A percentile compares a stretch with the other conserved stretches of the same genome.
phyloP scores from a whole-genome alignment of 92 coral and sea anemone genomes.

The Porites rus region DNA sequence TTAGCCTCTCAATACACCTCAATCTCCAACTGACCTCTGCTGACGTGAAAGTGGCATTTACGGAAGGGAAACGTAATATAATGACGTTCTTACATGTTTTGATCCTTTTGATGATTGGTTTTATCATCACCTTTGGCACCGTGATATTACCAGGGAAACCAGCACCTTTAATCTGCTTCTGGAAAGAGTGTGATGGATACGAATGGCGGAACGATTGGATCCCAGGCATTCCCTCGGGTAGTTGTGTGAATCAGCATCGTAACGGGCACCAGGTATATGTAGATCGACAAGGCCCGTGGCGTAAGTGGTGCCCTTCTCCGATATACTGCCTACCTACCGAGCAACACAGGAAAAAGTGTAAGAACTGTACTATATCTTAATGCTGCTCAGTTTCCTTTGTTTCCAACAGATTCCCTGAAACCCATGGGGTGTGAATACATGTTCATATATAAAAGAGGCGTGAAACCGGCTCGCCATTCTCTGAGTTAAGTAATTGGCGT shows the following conservation, averaged over 20 bases:
- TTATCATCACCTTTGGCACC: background rate
- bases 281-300: constrained; percentile 64
- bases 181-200: background rate
- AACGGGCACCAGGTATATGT: constrained; percentile 53
- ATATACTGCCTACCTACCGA: constrained; percentile 40
- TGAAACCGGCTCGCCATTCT: too few relatives aligned
- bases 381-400: too few relatives aligned
- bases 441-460: too few relatives aligned
- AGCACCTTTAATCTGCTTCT: background rate
- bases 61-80: background rate
- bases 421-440: too few relatives aligned
- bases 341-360: constrained; percentile 71
- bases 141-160: background rate
- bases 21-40: background rate
- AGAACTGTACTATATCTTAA: constrained; percentile 19
- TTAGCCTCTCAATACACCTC: background rate
- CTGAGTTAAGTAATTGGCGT: too few relatives aligned
- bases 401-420: too few relatives aligned
- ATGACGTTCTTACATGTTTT: background rate
- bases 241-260: constrained; percentile 69
- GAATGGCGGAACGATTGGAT: constrained; percentile 85
- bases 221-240: constrained; percentile 66
- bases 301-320: constrained; percentile 70
- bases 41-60: background rate
- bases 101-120: background rate